phyloP scores from a whole-genome alignment of 1,140 invertebrate genomes.

The Hypothenemus hampei region DNA sequence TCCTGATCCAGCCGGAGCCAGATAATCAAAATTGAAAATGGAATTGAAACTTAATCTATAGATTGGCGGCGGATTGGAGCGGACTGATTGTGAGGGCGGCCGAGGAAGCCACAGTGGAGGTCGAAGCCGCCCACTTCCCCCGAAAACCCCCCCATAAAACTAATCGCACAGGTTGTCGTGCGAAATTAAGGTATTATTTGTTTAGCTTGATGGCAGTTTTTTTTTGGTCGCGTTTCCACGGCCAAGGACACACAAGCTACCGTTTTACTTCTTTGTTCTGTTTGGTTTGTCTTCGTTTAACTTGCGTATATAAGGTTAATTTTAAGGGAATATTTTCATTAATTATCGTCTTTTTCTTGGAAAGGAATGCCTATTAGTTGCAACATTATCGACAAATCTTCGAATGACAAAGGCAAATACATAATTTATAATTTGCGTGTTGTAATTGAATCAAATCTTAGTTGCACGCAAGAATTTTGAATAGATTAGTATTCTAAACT shows the following conservation, averaged over 20 bases:
- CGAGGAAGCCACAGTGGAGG: constrained; percentile 9
- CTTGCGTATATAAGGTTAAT: background rate
- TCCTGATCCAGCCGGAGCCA: background rate
- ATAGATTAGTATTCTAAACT: too few relatives aligned
- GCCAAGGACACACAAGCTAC: background rate
- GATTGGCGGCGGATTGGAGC: constrained; percentile 18
- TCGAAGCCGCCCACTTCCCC: constrained; percentile 9
- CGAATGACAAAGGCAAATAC: too few relatives aligned
- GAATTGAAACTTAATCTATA: constrained; percentile 18
- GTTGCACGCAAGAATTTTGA: too few relatives aligned
- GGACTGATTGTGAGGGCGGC: constrained; percentile 9
- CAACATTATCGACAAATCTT: too few relatives aligned
- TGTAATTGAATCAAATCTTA: too few relatives aligned
- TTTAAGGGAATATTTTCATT: background rate
- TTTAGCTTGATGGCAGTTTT: background rate
- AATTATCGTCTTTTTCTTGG: background rate
- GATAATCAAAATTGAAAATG: constrained; percentile 13
- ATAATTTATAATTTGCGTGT: too few relatives aligned
- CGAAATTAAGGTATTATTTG: constrained; percentile 3
- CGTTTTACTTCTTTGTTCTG: background rate
- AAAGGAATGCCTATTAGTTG: background rate
- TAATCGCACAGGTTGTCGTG: constrained; percentile 17
- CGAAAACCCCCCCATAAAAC: background rate
- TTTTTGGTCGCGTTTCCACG: background rate
- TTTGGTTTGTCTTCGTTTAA: background rate